Base-by-base conservation (phyloP, 92 coral and sea anemone genomes). In the Blastomussa wellsi region DNA sequence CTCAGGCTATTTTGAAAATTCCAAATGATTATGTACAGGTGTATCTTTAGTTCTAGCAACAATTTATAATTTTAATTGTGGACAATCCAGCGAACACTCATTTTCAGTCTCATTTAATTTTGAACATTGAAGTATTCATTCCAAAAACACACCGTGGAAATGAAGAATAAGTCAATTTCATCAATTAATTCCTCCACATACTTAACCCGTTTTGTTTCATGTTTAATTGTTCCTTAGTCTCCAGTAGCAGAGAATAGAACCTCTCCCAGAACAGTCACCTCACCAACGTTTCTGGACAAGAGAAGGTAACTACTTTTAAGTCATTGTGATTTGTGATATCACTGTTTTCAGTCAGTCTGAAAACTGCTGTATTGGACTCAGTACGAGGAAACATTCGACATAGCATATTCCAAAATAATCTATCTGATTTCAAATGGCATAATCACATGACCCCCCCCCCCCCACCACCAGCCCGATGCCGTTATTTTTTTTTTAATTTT, bases 241-340 rank as follows among this genome's bases (percentile, higher is more conserved):
- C 86, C 82, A 12, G 83, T 72, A 59, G 82, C 88, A 44, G 78
- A 89, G 53, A 83, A 76, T 65, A 84, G 74, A 24, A 76, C 76
- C 59, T 79, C 87, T 16, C 74, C 84, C 19, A 85, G 87, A 70
- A 67, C 83, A 42, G 42, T 90, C 29, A 78, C 87, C 66, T 88
- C 94, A 31, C 94, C 96, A 44, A 84, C 92, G 72, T 90, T 93
- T 71, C 89, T 93, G 79, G 96, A 93, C 85, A 93, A 90, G 89
- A 91, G 92, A 81, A 90, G 94, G 96, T 93, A 70, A 62, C 17
- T 26, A 10, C 66, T 62, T 28, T 62, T 16, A 11, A 28, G 28
- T 62, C 17, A 13, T 62, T 26, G 15, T 28, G 7, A 62, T 48
- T 48, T 62, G 68, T 62, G n/a, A n/a, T n/a, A n/a, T n/a, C 5